Percentiles rank a stretch among this genome's conserved stretches.
Conservation (phyloP, 2,888 invertebrate genomes). For the Palloptera scutellata region DNA sequence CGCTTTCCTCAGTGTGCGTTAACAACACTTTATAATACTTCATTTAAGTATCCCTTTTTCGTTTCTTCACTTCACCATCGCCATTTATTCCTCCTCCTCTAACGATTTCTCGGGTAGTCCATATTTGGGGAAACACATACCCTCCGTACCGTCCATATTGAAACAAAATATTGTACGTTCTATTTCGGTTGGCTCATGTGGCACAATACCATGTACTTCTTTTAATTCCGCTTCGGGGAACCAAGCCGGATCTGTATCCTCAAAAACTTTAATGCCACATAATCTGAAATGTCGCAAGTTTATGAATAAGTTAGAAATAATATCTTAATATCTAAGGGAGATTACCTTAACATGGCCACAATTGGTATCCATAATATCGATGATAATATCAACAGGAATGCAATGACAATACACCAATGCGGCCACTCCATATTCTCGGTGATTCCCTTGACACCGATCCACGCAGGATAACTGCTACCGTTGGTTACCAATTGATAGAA, state of each 20-base stretch:
- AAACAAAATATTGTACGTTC: constrained; percentile 86
- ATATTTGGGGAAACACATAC: constrained; percentile 79
- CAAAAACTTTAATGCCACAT: constrained; percentile 80
- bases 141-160: constrained; percentile 82
- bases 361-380: constrained; percentile 90
- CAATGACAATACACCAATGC: constrained; percentile 80
- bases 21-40: not conserved
- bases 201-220: constrained; percentile 88
- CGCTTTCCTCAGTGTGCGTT: constrained; percentile 2
- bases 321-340: not conserved
- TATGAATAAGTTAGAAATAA: not conserved
- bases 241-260: constrained; percentile 91
- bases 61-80: too few species aligned
- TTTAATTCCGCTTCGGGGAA: constrained; percentile 88
- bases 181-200: constrained; percentile 79
- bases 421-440: constrained; percentile 87
- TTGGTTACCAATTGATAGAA: constrained; percentile 80
- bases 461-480: constrained; percentile 86
- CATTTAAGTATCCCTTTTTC: too few species aligned
- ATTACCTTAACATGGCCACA: constrained; percentile 80
- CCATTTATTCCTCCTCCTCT: constrained; percentile 58
- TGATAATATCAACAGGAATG: constrained; percentile 76
- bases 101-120: constrained; percentile 61
- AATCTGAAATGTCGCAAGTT: constrained; percentile 66
- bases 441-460: constrained; percentile 77